Evolutionary conservation across 2,113 vertebrate species (phyloP).

Genomic region (Dipodomys spectabilis): DNA sequence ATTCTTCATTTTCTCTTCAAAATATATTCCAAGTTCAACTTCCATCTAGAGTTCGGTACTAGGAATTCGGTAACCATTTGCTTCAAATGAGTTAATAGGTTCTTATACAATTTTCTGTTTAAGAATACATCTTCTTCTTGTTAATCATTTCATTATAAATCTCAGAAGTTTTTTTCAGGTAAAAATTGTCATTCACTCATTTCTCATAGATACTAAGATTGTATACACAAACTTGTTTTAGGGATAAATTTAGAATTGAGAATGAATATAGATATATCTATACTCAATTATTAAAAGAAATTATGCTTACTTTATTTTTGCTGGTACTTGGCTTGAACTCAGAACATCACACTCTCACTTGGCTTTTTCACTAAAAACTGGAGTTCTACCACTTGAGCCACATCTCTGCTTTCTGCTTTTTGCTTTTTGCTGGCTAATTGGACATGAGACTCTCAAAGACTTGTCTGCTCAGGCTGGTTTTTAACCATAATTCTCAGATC

Average conservation of each 20-base stretch:
- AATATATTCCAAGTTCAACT: neutral
- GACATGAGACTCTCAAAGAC: too few species aligned
- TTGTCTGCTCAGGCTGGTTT: too few species aligned
- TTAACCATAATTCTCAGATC: too few species aligned
- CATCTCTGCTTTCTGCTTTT: too few species aligned
- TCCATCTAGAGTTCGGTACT: neutral
- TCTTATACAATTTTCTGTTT: neutral
- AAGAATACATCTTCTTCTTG: neutral
- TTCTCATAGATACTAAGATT: slow-evolving; percentile 13
- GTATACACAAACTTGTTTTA: neutral
- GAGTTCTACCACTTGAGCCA: too few species aligned
- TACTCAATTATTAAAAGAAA: neutral
- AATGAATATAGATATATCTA: neutral
- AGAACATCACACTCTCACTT: too few species aligned
- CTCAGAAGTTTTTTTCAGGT: neutral
- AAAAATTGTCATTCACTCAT: neutral
- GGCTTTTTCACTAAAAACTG: too few species aligned
- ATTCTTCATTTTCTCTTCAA: neutral
- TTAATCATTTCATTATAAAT: neutral
- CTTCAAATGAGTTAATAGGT: neutral
- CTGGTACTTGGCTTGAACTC: too few species aligned
- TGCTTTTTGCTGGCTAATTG: too few species aligned
- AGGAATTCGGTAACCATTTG: neutral
- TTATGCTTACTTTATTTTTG: neutral
- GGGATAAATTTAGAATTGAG: neutral